A percentile compares a stretch with the other conserved stretches of the same genome.
Conservation (phyloP, 2,113 vertebrate species). For the Mandrillus leucophaeus region DNA sequence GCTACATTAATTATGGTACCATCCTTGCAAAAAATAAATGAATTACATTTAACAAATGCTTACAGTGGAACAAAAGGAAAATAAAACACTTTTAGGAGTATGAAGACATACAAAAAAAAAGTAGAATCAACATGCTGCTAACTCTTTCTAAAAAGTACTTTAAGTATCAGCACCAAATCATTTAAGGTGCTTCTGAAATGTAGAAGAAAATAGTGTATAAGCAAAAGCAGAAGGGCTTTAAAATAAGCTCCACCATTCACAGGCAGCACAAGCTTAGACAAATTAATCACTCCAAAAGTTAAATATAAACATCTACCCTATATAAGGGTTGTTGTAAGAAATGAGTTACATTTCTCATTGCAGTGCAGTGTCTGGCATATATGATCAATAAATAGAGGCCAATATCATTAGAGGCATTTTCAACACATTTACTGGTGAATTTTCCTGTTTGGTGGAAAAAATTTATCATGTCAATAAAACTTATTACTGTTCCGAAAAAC, state of each 20-base stretch:
- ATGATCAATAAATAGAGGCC: not conserved
- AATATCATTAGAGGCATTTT: not conserved
- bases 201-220: not conserved
- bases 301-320: not conserved
- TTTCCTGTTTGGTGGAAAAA: constrained; percentile 40
- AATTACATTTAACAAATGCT: not conserved
- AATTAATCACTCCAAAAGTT: not conserved
- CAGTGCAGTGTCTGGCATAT: not conserved
- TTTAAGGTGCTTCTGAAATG: not conserved
- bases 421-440: not conserved
- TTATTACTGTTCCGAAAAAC: not conserved
- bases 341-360: too few relatives aligned
- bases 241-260: not conserved
- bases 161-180: not conserved
- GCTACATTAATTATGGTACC: not conserved
- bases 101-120: not conserved
- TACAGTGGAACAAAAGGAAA: not conserved
- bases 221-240: not conserved
- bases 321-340: not conserved
- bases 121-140: not conserved
- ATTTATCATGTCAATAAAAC: not conserved
- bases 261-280: not conserved
- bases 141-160: not conserved
- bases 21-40: constrained; percentile 18
- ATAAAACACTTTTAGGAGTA: not conserved